Evolutionary conservation across 1,140 invertebrate genomes (phyloP), one percentile per base, ranked within the genome.

Genomic region (Aphis craccivora): DNA sequence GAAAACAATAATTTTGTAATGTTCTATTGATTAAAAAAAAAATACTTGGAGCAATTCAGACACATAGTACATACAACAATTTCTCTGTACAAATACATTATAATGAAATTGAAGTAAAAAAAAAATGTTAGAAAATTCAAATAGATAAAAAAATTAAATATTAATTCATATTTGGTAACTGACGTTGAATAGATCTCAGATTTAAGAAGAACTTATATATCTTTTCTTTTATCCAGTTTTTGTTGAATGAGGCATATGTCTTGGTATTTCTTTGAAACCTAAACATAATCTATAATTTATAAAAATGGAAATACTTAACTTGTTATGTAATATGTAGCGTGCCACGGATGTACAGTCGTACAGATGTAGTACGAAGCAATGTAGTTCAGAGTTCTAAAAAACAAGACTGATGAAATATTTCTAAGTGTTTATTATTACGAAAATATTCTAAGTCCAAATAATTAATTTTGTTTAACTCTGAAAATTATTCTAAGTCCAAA

Each of bases 191-290:
- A 0, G 99, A 99, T 94, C n/a, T 99, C 98, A 95, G 98, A 97
- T 95, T 98, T 96, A 93, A 99, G 96, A 94, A 99, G 95, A 23
- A 99, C 97, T 40, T 3, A 95, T 99, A 99, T 94, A 99, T 99
- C 95, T 99, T 99, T 95, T 99, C 99, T 95, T 99, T 99, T 55
- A 99, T 99, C 99, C 99, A 99, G 94, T 99, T 98, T 95, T 99
- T 99, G 95, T 99, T 99, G 95, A 99, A 99, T 1, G 99, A 99
- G 14, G 98, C 98, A 95, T 99, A 99, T 0, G 98, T 99, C 95
- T 98, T 98, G 84, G 98, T 98, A n/a, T 97, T 97, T 95, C 98
- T 99, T 95, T 99, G 98, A 95, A 98, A 98, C 81, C 96, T 95
- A 94, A 94, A 95, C 94, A 94, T 94, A 83, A 93, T 92, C 53